These are phyloP conservation scores for Dynastes grantii DNA, from an alignment of 2,888 invertebrate species.

Conservation along the genomic window DNA sequence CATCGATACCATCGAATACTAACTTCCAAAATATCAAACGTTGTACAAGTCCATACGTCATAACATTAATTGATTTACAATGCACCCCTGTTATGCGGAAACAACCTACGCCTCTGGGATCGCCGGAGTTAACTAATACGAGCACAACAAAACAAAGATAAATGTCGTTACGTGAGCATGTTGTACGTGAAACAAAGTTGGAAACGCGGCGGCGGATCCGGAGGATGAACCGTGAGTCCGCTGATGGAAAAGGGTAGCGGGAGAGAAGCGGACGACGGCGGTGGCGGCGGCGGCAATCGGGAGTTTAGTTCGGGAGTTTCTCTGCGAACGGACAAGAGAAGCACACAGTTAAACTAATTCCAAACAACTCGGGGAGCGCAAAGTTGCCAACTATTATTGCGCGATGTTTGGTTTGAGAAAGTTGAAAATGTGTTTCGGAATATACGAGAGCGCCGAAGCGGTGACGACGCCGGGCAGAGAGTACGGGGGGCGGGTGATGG, in stretches of 20 bases:
- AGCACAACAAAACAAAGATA: conserved; percentile 61
- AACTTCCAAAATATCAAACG: too few relatives aligned
- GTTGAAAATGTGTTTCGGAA: conserved; percentile 66
- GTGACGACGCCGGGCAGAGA: conserved; percentile 5
- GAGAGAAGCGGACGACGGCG: conserved; percentile 21
- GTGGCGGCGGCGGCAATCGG: conserved; percentile 22
- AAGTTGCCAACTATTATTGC: conserved; percentile 68
- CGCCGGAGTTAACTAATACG: conserved; percentile 10
- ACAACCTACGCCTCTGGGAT: conserved; percentile 11
- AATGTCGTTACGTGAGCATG: conserved; percentile 60
- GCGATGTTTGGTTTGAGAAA: conserved; percentile 67
- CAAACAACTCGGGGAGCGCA: conserved; percentile 59
- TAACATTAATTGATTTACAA: neutral
- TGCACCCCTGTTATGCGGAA: neutral
- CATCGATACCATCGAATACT: too few relatives aligned
- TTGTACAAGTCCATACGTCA: neutral
- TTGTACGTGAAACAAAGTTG: conserved; percentile 57
- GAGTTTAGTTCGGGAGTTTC: conserved; percentile 36
- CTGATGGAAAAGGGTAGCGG: conserved; percentile 54
- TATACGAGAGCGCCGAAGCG: conserved; percentile 54
- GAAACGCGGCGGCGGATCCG: conserved; percentile 52
- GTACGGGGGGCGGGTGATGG: conserved; percentile 15
- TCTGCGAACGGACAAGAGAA: conserved; percentile 53
- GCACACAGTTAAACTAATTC: conserved; percentile 67
- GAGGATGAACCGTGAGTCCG: conserved; percentile 51